These are phyloP conservation scores for Ypsolopha sequella DNA, from an alignment of 2,888 invertebrate genomes.

Conservation along the genomic window DNA sequence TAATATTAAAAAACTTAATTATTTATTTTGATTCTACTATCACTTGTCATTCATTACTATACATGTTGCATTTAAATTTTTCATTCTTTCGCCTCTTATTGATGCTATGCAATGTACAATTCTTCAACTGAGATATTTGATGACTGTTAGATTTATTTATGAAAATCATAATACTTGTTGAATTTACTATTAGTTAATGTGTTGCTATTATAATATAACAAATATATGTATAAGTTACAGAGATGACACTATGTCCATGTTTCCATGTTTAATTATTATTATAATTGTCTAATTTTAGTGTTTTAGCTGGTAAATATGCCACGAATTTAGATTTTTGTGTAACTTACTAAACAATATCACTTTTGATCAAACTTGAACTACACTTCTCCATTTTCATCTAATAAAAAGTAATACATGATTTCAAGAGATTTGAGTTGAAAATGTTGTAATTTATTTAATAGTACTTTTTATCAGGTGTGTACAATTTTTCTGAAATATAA, in stretches of 20 bases:
- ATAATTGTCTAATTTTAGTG: constrained; percentile 1
- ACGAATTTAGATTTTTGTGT: constrained; percentile 15
- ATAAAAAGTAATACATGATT: constrained; percentile 37
- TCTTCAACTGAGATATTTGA: constrained; percentile 12
- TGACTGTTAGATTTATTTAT: constrained; percentile 25
- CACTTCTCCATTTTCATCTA: constrained; percentile 53
- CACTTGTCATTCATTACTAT: constrained; percentile 4
- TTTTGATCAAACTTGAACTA: constrained; percentile 21
- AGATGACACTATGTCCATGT: constrained; percentile 4
- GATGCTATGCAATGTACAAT: constrained; percentile 9
- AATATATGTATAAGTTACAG: constrained; percentile 3
- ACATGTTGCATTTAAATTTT: constrained; percentile 41
- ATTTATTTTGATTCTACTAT: constrained; percentile 37
- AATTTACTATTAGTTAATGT: constrained; percentile 15
- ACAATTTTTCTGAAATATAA: constrained; percentile 69
- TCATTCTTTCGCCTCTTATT: constrained; percentile 19
- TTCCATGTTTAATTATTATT: constrained; percentile 5
- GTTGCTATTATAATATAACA: constrained; percentile 19
- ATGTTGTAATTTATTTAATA: constrained; percentile 49
- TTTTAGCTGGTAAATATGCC: constrained; percentile 4
- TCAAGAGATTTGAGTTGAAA: constrained; percentile 41
- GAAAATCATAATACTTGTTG: constrained; percentile 11
- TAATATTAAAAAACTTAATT: constrained; percentile 58
- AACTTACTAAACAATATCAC: constrained; percentile 7
- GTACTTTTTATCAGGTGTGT: constrained; percentile 65